Base-by-base conservation (phyloP, 2,113 vertebrate species). In the Pongo pygmaeus region DNA sequence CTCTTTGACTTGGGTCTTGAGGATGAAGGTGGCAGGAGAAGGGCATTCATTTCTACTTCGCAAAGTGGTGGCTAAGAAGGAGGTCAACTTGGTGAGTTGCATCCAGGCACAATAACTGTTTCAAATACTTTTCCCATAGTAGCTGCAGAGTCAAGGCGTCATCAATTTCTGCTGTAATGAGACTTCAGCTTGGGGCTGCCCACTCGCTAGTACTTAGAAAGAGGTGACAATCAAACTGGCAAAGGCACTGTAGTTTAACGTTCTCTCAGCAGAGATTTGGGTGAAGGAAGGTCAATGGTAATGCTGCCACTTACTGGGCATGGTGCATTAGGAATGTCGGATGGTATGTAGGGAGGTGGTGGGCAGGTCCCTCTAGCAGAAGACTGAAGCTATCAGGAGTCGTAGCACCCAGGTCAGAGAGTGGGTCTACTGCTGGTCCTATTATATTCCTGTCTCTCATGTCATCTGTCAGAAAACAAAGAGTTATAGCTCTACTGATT, bases 261-360 rank as follows among this genome's bases (percentile, higher is more conserved):
- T 46, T 38, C 35, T 72, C 16, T 74, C 18, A 30, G 55, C 40
- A 79, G 70, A 93, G 35, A 32, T 61, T 13, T 61, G 84, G 91
- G 59, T 69, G 61, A 57, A 89, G 79, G n/a, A 25, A 78, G 43
- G 20, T 32, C 35, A 22, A 30, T 30, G 30, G 50, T 22, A 8
- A 35, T 6, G 23, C n/a, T 50, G 27, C 27, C 27, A 25, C 5
- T 84, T 61, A 5, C 2, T 1, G 32, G 40, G 46, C n/a, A 8
- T 16, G 6, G 64, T 46, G 10, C 0, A 5, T 83, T 80, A 77
- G 57, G 40, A 43, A 5, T 14, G 22, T 30, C 67, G 17, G 17
- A 2, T 3, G 2, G 1, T 16, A 10, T 23, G 23, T 5, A 18
- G 8, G 8, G 14, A 6, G 32, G 13, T 46, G 10, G 30, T 0